Evolutionary conservation across 2,888 invertebrate genomes (phyloP), one percentile per base, ranked within the genome.

Genomic region (Ophonus ardosiacus): DNA sequence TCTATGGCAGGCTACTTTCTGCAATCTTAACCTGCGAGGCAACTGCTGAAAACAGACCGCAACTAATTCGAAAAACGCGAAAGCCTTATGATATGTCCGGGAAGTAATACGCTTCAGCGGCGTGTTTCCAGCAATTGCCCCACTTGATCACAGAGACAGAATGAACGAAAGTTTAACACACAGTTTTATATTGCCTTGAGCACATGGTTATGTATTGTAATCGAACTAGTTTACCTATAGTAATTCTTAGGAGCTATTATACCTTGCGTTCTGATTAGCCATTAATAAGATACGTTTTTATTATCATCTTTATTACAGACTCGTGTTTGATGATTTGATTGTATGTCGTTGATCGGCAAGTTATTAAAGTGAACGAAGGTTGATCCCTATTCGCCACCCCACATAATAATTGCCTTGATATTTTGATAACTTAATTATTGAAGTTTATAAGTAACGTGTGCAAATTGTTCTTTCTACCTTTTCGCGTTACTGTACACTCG

Each of bases 221-320:
- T 61, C 71, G 84, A 76, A 84, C 76, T 76, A 78, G 78, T 84
- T 63, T 78, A 84, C 63, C 74, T 78, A 84, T 76, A 84, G 43
- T 85, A 85, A 85, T 63, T 80, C 85, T 85, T 85, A 85, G 71
- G 80, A 80, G 79, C 85, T 85, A 85, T 80, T 85, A 85, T 85
- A 85, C 85, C 85, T 85, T 85, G 85, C 85, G 80, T 85, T 31
- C 71, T 80, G 85, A 68, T 80, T 80, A 68, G 80, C 80, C 71
- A 85, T 71, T 80, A 85, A 79, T 85, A 80, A 68, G 85, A 84
- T 84, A 83, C 76, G 74, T 74, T 74, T 31, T 84, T 84, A 84
- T 84, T 84, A 84, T 84, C 84, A 84, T 78, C 84, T 61, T 84
- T 84, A 84, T 84, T 84, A 84, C 84, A 84, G 84, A 84, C 56